Evolutionary conservation across 2,113 vertebrate species (phyloP).

Genomic region (Ammodytes marinus): DNA sequence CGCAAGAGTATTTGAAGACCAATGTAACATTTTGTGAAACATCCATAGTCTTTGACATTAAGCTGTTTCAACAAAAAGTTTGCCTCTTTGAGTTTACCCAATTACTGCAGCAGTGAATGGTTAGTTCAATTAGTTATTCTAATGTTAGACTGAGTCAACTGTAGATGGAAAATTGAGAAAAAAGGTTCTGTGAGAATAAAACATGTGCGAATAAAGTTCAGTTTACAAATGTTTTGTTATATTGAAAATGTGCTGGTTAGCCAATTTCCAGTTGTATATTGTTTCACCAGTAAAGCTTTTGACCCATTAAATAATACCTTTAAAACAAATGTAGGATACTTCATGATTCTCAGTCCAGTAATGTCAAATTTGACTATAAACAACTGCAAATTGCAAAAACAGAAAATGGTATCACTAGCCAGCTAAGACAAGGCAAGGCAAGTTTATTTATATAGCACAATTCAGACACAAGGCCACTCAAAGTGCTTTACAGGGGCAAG

Average conservation of each 20-base stretch:
- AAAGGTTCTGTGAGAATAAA: not conserved
- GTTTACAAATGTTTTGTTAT: not conserved
- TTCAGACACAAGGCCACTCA: too few species aligned
- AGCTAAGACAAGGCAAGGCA: too few species aligned
- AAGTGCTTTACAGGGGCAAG: too few species aligned
- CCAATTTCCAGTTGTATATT: not conserved
- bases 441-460: too few species aligned
- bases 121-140: not conserved
- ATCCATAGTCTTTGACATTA: constrained; percentile 3
- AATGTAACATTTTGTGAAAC: constrained; percentile 4
- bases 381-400: too few species aligned
- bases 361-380: too few species aligned
- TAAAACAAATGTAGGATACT: too few species aligned
- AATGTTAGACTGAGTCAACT: not conserved
- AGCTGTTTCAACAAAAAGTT: not conserved
- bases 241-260: not conserved
- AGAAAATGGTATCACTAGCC: too few species aligned
- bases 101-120: not conserved
- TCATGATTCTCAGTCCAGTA: too few species aligned
- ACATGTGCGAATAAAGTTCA: not conserved
- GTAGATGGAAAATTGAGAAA: not conserved
- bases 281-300: too few species aligned
- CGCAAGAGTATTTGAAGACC: constrained; percentile 14
- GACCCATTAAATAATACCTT: too few species aligned
- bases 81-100: not conserved